A percentile compares a stretch with the other conserved stretches of the same genome.
phyloP scores from a whole-genome alignment of 2,113 vertebrate species.

The Hippopotamus amphibius region DNA sequence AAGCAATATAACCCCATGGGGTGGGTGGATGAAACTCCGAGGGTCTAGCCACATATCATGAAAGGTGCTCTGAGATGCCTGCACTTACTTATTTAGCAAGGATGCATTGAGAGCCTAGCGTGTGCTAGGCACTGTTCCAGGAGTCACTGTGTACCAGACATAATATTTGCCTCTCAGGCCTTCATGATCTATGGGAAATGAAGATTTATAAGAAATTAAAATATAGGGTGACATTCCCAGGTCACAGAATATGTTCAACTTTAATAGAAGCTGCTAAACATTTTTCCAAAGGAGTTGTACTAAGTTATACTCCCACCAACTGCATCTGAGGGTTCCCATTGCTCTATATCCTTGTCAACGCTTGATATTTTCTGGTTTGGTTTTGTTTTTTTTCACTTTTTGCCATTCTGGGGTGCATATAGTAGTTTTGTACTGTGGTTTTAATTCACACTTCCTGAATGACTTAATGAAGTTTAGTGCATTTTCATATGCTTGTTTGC shows the following conservation, averaged over 20 bases:
- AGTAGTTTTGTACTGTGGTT: background rate
- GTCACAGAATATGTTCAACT: background rate
- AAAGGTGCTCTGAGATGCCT: background rate
- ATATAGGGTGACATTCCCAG: background rate
- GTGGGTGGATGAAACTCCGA: too few species aligned
- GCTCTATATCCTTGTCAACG: background rate
- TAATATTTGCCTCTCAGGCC: background rate
- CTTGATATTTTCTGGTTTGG: background rate
- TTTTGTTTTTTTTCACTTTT: background rate
- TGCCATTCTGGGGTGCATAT: background rate
- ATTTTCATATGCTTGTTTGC: background rate
- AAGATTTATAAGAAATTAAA: background rate
- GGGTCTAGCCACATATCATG: background rate
- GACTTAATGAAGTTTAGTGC: background rate
- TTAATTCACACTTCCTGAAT: background rate
- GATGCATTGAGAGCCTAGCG: background rate
- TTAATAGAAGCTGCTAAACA: background rate
- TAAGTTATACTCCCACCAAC: background rate
- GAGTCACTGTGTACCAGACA: background rate
- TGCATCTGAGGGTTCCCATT: background rate
- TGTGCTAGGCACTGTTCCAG: background rate
- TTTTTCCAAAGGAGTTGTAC: background rate
- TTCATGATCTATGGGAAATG: background rate
- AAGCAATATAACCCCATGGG: background rate
- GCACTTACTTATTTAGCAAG: background rate